Base-by-base conservation (phyloP, 1,140 invertebrate genomes). In the Diorhabda elongata region DNA sequence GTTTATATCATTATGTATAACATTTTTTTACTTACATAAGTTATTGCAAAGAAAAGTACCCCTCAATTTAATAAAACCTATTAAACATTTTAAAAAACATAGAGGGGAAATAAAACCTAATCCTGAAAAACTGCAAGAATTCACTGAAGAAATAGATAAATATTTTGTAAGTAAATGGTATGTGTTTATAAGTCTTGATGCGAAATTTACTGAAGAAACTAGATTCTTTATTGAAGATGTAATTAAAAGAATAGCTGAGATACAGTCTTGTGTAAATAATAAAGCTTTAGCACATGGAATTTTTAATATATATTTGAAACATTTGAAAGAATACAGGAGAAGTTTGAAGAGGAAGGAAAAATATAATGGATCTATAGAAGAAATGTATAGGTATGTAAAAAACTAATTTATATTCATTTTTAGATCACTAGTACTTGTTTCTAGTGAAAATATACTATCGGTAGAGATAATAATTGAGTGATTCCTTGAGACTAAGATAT, bases 311-410 rank as follows among this genome's bases (percentile, higher is more conserved):
- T 73, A 85, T 42, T 76, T 84, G 5, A 83, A 79, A 45, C 86
- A 87, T 74, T 77, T 85, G 42, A 86, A 86, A 67, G 85, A 87
- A 67, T 87, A 84, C 70, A 81, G 81, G 62, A 83, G 83, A 77
- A 83, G 84, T 60, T 63, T 83, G 11, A 86, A 85, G 76, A 76
- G 82, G 43, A 83, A 83, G 61, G 83, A 84, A 69, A 77, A 79
- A 75, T 67, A 77, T 75, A 68, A 71, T 63, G 75, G 75, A 8
- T 74, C 68, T 44, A 74, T 82, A 58, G 78, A 81, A 70, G 77
- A 79, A 8, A 73, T 78, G 58, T 83, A 82, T 61, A 76, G 77
- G 78, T 79, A 74, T 52, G 4, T 52, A 52, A 9, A n/a, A 8
- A 52, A 6, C 4, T 52, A 52, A 6, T 8, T n/a, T 4, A 52